These are phyloP conservation scores for Protobothrops flavoviridis DNA, from an alignment of 2,113 vertebrate genomes.

Conservation along the genomic window DNA sequence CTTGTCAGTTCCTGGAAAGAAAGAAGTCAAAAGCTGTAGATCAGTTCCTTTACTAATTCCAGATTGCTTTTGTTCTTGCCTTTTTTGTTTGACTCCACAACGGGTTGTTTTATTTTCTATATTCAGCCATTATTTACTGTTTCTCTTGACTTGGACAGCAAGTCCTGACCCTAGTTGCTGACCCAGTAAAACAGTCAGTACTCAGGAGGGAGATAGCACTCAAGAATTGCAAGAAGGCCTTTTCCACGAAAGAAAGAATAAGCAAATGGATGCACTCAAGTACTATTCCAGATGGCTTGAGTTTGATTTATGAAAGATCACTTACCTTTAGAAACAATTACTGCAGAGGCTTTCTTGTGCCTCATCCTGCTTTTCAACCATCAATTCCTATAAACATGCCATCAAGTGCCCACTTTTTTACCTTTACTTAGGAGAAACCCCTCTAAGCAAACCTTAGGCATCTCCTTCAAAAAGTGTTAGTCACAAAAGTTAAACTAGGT, in stretches of 20 bases:
- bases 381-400: background rate
- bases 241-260: background rate
- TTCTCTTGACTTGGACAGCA: constrained; percentile 17
- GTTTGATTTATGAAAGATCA: background rate
- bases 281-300: constrained; percentile 7
- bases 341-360: background rate
- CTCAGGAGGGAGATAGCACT: background rate
- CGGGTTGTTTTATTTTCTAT: background rate
- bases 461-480: background rate
- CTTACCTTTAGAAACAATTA: background rate
- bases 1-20: background rate
- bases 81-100: constrained; percentile 16
- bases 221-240: background rate
- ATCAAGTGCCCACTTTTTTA: background rate
- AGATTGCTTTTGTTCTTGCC: background rate
- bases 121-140: constrained; percentile 30
- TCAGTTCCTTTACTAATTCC: background rate
- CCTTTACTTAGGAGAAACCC: background rate
- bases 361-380: background rate
- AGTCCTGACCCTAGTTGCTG: constrained; percentile 17
- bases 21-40: constrained; percentile 32
- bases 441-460: background rate
- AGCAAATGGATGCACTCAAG: constrained; percentile 9
- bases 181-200: background rate
- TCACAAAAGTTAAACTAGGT: background rate